These are phyloP conservation scores for Oedothorax gibbosus DNA, from an alignment of 1,140 invertebrate species.

Conservation along the genomic window DNA sequence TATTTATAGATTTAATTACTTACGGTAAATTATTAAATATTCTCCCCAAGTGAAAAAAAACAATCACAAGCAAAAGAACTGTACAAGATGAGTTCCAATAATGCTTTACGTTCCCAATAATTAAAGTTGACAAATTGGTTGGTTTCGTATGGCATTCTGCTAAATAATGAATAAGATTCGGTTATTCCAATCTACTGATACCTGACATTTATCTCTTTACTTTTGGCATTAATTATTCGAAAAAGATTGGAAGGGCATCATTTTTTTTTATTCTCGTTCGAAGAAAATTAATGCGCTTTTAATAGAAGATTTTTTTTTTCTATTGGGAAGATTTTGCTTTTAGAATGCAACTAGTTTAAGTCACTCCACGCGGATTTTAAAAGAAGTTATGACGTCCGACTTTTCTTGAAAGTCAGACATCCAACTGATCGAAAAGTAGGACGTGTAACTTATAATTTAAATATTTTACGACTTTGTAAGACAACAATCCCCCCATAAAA, in stretches of 20 bases:
- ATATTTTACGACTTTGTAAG: too few relatives aligned
- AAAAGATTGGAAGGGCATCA: not conserved
- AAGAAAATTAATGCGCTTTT: not conserved
- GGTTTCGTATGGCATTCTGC: not conserved
- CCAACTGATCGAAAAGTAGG: too few relatives aligned
- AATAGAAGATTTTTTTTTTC: not conserved
- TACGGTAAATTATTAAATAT: too few relatives aligned
- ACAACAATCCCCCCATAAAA: too few relatives aligned
- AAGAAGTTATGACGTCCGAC: too few relatives aligned
- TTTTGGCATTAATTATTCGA: too few relatives aligned
- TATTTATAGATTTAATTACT: not conserved
- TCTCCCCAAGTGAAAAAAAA: not conserved
- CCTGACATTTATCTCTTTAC: slow-evolving; percentile 13
- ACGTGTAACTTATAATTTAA: too few relatives aligned
- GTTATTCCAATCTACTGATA: not conserved
- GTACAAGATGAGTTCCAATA: not conserved
- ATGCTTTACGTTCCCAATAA: not conserved
- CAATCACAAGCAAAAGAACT: not conserved
- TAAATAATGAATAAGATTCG: slow-evolving; percentile 8
- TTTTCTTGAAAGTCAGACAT: too few relatives aligned
- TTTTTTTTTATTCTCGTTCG: not conserved
- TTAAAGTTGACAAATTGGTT: slow-evolving; percentile 16
- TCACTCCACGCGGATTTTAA: too few relatives aligned
- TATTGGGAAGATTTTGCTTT: too few relatives aligned
- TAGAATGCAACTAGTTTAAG: too few relatives aligned